A percentile compares a stretch with the other conserved stretches of the same genome.
Evolutionary conservation across 2,113 vertebrate species (phyloP).

Genomic region (Cnemophilus loriae): DNA sequence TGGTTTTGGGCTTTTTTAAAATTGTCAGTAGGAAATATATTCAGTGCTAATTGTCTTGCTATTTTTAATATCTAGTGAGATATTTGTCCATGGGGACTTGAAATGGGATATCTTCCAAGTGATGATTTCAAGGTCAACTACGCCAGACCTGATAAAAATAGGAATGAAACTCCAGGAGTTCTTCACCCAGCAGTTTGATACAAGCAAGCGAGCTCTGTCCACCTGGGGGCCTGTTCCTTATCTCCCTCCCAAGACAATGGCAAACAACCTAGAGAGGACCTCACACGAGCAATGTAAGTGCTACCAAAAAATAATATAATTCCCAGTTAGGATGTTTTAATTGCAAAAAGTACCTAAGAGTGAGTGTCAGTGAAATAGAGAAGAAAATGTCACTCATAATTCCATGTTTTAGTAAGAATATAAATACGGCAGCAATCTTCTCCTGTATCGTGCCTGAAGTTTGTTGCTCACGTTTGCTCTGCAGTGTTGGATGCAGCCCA

Average conservation of each 20-base stretch:
- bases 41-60: neutral
- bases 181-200: slow-evolving; percentile 98
- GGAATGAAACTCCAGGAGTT: slow-evolving; percentile 99
- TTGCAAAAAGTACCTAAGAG: neutral
- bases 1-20: neutral
- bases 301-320: neutral
- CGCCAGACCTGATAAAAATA: slow-evolving; percentile 98
- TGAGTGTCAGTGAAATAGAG: neutral
- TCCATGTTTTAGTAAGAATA: neutral
- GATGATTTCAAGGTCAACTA: slow-evolving; percentile 98
- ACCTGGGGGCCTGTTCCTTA: slow-evolving; percentile 97
- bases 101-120: slow-evolving; percentile 99
- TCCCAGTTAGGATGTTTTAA: neutral
- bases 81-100: slow-evolving; percentile 96
- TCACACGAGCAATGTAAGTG: slow-evolving; percentile 86
- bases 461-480: neutral
- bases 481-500: slow-evolving; percentile 92
- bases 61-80: slow-evolving; percentile 77
- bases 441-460: neutral
- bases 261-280: slow-evolving; percentile 83
- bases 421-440: neutral
- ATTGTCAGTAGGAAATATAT: neutral
- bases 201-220: slow-evolving; percentile 94
- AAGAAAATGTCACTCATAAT: neutral
- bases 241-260: slow-evolving; percentile 86